Percentiles rank a stretch among this genome's conserved stretches.
Evolutionary conservation across 1,140 invertebrate genomes (phyloP).

Genomic region (Idris sp.): DNA sequence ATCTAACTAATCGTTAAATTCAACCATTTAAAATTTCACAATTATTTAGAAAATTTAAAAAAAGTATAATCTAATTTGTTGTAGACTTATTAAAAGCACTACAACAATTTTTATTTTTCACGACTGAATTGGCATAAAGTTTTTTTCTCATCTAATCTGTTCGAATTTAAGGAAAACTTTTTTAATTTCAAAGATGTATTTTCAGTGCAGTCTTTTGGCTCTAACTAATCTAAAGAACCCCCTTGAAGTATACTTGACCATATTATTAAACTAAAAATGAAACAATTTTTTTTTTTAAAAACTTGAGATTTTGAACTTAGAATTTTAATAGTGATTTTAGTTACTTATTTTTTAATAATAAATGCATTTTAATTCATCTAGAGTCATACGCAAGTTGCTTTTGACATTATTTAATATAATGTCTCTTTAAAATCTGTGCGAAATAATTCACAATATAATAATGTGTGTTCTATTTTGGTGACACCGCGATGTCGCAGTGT

Average conservation of each 20-base stretch:
- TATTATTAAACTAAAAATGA: constrained; percentile 53
- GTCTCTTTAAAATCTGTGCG: constrained; percentile 41
- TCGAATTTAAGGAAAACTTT: constrained; percentile 59
- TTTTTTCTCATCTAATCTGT: constrained; percentile 41
- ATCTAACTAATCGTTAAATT: constrained; percentile 4
- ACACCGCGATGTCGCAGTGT: too few species aligned
- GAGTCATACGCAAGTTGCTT: constrained; percentile 31
- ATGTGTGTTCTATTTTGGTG: too few species aligned
- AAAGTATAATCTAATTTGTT: background rate
- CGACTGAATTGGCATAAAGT: constrained; percentile 36
- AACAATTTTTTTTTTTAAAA: constrained; percentile 15
- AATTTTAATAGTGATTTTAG: constrained; percentile 38
- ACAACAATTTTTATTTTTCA: too few species aligned
- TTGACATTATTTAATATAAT: constrained; percentile 53
- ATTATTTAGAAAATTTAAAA: background rate
- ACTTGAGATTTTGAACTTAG: too few species aligned
- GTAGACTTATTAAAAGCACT: too few species aligned
- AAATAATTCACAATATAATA: too few species aligned
- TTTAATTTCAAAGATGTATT: constrained; percentile 57
- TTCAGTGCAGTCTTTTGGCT: constrained; percentile 54
- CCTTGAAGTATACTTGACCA: constrained; percentile 52
- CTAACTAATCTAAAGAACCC: constrained; percentile 61
- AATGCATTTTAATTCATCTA: constrained; percentile 46
- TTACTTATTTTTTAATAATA: constrained; percentile 49
- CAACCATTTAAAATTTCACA: background rate